phyloP scores from a whole-genome alignment of 2,113 vertebrate species.

The Hyperopisus bebe region DNA sequence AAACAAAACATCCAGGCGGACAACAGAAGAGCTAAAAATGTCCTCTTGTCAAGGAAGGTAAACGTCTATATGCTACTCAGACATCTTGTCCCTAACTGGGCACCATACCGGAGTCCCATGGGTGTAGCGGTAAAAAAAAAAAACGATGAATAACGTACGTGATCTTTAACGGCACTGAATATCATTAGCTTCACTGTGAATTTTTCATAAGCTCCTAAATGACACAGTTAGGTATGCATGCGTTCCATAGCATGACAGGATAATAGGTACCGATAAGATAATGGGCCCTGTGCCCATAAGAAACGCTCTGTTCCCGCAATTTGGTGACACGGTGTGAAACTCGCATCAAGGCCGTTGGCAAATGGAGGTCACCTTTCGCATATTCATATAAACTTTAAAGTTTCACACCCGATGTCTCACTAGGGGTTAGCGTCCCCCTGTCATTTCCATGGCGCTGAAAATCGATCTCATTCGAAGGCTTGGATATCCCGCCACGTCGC shows the following conservation, averaged over 20 bases:
- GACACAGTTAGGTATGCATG: background rate
- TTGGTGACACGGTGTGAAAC: background rate
- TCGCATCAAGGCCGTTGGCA: background rate
- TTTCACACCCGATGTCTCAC: background rate
- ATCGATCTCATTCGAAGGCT: background rate
- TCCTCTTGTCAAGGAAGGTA: background rate
- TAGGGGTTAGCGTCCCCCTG: background rate
- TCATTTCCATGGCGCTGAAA: background rate
- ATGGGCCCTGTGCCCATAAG: background rate
- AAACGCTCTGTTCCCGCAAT: background rate
- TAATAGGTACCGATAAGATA: background rate
- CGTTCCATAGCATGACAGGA: background rate
- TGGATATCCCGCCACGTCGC: background rate
- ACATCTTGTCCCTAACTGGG: background rate
- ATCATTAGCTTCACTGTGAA: background rate
- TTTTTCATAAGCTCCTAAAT: background rate
- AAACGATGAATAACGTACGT: background rate
- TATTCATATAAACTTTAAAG: slow-evolving; percentile 1
- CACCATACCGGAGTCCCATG: background rate
- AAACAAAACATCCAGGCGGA: background rate
- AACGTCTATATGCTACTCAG: background rate
- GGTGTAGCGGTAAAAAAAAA: background rate
- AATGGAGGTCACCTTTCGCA: background rate
- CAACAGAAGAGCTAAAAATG: background rate
- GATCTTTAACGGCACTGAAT: background rate